Conservation (phyloP, 2,113 vertebrate species). For the Phocoena sinus region DNA sequence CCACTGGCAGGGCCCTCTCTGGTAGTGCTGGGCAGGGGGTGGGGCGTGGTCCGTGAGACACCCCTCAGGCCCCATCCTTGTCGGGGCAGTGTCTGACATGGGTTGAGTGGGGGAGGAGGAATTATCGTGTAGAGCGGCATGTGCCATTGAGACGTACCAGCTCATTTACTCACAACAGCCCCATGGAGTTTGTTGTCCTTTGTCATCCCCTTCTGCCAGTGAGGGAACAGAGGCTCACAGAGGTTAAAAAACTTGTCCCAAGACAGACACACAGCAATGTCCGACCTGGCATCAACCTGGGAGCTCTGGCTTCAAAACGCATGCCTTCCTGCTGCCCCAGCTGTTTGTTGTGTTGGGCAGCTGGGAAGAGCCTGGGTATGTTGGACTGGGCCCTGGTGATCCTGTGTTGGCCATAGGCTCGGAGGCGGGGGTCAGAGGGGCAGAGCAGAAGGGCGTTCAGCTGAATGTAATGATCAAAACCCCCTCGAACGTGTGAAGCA, state of each 20-base stretch:
- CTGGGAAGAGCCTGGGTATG: not conserved
- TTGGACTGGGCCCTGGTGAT: not conserved
- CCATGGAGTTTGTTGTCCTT: not conserved
- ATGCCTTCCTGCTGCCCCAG: not conserved
- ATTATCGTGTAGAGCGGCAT: accelerated
- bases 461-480: not conserved
- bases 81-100: too few species aligned
- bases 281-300: not conserved
- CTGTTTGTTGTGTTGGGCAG: not conserved
- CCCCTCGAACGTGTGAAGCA: not conserved
- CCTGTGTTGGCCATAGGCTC: not conserved
- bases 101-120: not conserved
- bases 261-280: not conserved
- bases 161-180: not conserved
- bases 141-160: not conserved
- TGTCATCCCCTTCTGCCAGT: not conserved
- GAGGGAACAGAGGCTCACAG: not conserved
- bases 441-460: not conserved
- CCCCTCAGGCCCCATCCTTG: not conserved
- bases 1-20: not conserved
- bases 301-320: not conserved
- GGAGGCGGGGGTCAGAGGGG: not conserved
- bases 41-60: not conserved
- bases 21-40: too few species aligned
- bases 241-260: not conserved